A percentile compares a stretch with the other conserved stretches of the same genome.
These are phyloP conservation scores for Prionailurus viverrinus DNA, from an alignment of 2,113 vertebrate genomes.

Conservation along the genomic window DNA sequence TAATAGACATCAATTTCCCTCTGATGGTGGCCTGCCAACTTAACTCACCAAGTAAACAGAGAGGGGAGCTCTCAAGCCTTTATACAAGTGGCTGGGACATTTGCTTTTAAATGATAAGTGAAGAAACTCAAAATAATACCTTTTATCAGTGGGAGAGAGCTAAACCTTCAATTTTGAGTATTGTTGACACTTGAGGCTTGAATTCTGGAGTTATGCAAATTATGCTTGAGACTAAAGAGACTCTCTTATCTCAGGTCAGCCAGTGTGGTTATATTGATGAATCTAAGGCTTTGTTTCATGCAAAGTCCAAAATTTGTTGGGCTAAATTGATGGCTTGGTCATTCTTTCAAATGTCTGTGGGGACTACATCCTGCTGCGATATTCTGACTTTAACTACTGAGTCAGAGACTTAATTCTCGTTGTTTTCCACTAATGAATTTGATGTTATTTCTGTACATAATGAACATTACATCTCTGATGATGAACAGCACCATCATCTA, in stretches of 20 bases:
- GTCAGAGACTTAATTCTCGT: background rate
- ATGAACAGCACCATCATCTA: background rate
- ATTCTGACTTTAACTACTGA: constrained; percentile 37
- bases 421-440: constrained; percentile 54
- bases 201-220: constrained; percentile 69
- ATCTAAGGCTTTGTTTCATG: constrained; percentile 40
- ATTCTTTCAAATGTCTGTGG: constrained; percentile 53
- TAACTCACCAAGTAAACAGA: background rate
- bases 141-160: constrained; percentile 23
- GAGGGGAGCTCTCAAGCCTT: constrained; percentile 17
- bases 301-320: constrained; percentile 7
- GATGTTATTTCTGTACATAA: background rate
- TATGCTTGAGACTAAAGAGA: constrained; percentile 24
- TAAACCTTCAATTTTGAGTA: constrained; percentile 55
- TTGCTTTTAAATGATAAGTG: constrained; percentile 43
- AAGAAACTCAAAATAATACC: constrained; percentile 55
- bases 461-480: constrained; percentile 34
- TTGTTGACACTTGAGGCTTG: constrained; percentile 58
- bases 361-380: background rate
- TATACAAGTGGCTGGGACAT: constrained; percentile 5
- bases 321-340: constrained; percentile 47
- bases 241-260: constrained; percentile 40
- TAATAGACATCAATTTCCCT: constrained; percentile 56
- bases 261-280: constrained; percentile 10
- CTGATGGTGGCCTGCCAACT: background rate